Base-by-base conservation (phyloP, 2,888 invertebrate species). In the Caenorhabditis auriculariae region DNA sequence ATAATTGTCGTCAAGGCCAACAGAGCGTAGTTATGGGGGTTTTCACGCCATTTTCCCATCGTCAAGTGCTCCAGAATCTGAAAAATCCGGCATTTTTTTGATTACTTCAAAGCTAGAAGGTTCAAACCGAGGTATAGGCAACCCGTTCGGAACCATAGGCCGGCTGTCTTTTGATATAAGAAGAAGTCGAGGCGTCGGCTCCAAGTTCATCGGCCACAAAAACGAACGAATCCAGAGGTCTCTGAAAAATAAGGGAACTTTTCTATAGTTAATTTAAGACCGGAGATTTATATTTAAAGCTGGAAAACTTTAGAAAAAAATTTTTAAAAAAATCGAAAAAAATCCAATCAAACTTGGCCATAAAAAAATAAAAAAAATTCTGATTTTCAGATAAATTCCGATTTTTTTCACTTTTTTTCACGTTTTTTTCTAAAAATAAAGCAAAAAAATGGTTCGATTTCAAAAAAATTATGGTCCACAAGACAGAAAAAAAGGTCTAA, bases 151-250 rank as follows among this genome's bases (percentile, higher is more conserved):
- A 56, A 47, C 72, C 71, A 24, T 61, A 67, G 12, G 73, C 66
- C 19, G 75, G 73, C 59, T 75, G 74, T 57, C 67, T 66, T 43
- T 66, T 64, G 46, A 77, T 66, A 44, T 75, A 75, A 3, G 73
- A 72, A 23, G 66, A 60, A 24, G 55, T 28, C 15, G 55, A 47
- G 9, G 38, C 23, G 19, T 35, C 46, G 19, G 39, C 46, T n/a
- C 37, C 53, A 26, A 39, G n/a, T n/a, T n/a, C 47, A 24, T 54
- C 28, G 43, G 61, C 29, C 39, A 55, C 19, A 39, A 65, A 60
- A 7, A 66, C 65, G 38, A 73, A 70, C 24, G 61, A 56, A 41
- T 73, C 72, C 23, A 73, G 42, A 2, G 72, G 70, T 9, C 72
- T 48, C 63, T 72, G 62, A 55, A 63, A 63, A 15, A 27, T 26